These are phyloP conservation scores for Nomada goodeniana DNA, from an alignment of 2,888 invertebrate species.

Conservation along the genomic window DNA sequence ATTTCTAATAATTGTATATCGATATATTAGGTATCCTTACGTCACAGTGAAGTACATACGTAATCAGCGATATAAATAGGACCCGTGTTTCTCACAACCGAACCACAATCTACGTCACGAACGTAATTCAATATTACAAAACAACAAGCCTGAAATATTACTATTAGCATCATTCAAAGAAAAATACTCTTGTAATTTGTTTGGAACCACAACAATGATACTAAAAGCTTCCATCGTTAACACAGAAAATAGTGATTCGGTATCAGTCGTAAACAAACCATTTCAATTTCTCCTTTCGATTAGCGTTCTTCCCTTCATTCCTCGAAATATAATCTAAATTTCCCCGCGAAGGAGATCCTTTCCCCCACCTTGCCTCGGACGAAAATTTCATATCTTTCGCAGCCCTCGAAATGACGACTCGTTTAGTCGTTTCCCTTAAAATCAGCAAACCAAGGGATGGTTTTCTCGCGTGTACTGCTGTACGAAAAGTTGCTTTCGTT, in stretches of 20 bases:
- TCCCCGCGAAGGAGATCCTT: not conserved
- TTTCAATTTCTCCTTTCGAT: not conserved
- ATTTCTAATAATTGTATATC: no score
- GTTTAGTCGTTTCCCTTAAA: not conserved
- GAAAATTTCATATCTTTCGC: not conserved
- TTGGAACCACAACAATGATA: not conserved
- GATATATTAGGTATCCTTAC: not conserved
- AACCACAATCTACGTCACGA: not conserved
- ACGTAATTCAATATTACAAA: not conserved
- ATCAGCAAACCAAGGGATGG: not conserved
- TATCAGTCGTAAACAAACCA: not conserved
- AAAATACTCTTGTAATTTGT: not conserved
- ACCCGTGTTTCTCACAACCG: not conserved
- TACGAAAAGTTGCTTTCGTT: slow-evolving; percentile 1
- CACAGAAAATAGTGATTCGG: not conserved
- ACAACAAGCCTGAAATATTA: not conserved
- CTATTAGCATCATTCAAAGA: not conserved
- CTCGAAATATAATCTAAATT: not conserved
- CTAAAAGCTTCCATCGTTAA: not conserved
- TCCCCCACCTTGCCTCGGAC: not conserved
- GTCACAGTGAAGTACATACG: not conserved
- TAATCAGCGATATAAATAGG: not conserved
- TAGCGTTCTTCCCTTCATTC: not conserved
- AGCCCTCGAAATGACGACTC: not conserved
- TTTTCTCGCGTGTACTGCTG: not conserved